Evolutionary conservation across 1,140 invertebrate genomes (phyloP), one percentile per base, ranked within the genome.

Genomic region (Formica selysi): DNA sequence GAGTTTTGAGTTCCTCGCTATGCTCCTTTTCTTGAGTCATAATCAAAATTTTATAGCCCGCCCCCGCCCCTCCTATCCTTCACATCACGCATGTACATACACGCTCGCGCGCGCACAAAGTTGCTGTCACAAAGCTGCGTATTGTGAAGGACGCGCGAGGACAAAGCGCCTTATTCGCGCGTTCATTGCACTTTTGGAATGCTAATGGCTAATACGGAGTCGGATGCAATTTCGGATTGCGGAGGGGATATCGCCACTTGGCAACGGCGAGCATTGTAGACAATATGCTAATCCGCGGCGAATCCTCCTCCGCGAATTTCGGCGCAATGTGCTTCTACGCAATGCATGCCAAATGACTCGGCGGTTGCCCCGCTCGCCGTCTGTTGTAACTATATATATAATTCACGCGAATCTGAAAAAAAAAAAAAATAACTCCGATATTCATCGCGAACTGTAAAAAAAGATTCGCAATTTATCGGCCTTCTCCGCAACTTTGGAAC

Each of bases 1-100:
- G 70, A 86, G 70, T 89, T 81, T 88, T 88, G 80, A 87, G 87
- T 86, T 73, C 7, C 54, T 71, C 22, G 22, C 2, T 11, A n/a
- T 16, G 51, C 67, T 38, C 68, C 62, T 62, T 48, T 74, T 44
- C 36, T 62, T 62, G 57, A 26, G 54, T 61, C 68, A 62, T 83
- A 83, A 83, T 83, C 79, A 48, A 83, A 83, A 83, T 83, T 62
- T 83, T 74, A 74, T 74, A 29, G 54, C 19, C 79, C 36, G 19
- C 36, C 65, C 38, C 7, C 5, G 2, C 32, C 32, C 32, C 32
- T 32, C 38, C 38, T 26, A 62, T 57, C 36, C 64, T 70, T 57
- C 22, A 36, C 29, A 67, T 29, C 73, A 16, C 71, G n/a, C 26
- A 8, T 44, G 38, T n/a, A 11, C 29, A 11, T 16, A 16, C 44